Percentiles rank a stretch among this genome's conserved stretches.
Evolutionary conservation across 2,113 vertebrate species (phyloP).

Genomic region (Uria aalge): DNA sequence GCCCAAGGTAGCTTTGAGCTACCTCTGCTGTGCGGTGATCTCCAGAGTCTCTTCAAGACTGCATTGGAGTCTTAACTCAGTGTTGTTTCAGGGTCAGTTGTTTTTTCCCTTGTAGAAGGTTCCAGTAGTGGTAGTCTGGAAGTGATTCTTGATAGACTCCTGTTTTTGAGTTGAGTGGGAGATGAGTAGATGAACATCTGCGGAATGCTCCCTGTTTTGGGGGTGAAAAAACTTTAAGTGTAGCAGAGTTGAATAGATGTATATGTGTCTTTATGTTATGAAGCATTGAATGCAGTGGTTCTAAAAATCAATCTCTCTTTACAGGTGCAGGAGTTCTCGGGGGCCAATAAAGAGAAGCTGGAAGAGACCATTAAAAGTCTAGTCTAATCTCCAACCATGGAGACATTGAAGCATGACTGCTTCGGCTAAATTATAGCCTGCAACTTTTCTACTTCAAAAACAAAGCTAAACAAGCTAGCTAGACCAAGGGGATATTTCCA

Average conservation of each 20-base stretch:
- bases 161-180: neutral
- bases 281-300: neutral
- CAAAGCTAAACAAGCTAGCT: constrained; percentile 23
- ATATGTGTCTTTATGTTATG: neutral
- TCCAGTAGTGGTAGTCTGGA: neutral
- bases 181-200: neutral
- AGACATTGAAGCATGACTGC: constrained; percentile 13
- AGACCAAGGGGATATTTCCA: neutral
- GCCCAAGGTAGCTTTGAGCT: neutral
- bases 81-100: neutral
- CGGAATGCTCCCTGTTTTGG: neutral
- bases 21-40: neutral
- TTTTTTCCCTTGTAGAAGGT: neutral
- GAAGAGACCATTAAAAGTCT: constrained; percentile 75
- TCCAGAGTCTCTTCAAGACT: neutral
- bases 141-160: neutral
- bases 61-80: neutral
- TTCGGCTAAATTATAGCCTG: constrained; percentile 47
- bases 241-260: neutral
- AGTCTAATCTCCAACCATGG: constrained; percentile 36
- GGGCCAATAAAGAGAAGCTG: constrained; percentile 79
- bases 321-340: constrained; percentile 80
- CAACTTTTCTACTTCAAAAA: constrained; percentile 69
- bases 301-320: constrained; percentile 6
- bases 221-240: neutral